These are phyloP conservation scores for Pungitius pungitius DNA, from an alignment of 2,113 vertebrate genomes.

Conservation along the genomic window DNA sequence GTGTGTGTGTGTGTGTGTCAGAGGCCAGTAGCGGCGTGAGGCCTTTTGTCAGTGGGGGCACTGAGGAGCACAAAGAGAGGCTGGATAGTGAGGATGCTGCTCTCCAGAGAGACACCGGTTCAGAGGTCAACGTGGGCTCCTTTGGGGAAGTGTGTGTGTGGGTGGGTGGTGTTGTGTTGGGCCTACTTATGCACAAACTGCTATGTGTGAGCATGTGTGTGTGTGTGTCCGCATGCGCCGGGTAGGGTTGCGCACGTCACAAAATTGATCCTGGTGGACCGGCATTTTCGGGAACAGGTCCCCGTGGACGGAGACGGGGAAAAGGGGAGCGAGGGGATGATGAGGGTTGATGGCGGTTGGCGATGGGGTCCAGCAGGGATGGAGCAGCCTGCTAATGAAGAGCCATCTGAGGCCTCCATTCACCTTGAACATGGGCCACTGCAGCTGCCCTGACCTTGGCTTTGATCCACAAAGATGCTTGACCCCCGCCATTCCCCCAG, in stretches of 20 bases:
- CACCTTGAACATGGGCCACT: slow-evolving; percentile 84
- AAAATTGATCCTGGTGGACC: slow-evolving; percentile 64
- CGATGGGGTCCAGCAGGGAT: slow-evolving; percentile 67
- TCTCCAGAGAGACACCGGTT: slow-evolving; percentile 65
- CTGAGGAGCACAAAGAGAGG: slow-evolving; percentile 58
- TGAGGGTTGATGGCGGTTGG: slow-evolving; percentile 53
- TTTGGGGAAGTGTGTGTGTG: slow-evolving; percentile 31
- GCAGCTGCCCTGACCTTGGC: slow-evolving; percentile 85
- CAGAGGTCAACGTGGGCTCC: slow-evolving; percentile 67
- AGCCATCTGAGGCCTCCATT: slow-evolving; percentile 82
- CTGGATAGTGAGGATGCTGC: slow-evolving; percentile 54
- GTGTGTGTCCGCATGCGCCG: slow-evolving; percentile 23
- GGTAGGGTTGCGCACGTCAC: slow-evolving; percentile 25
- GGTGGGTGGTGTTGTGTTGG: slow-evolving; percentile 13
- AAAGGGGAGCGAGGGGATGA: slow-evolving; percentile 40
- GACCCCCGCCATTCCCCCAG: slow-evolving; percentile 79
- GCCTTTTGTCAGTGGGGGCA: slow-evolving; percentile 56
- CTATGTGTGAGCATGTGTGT: slow-evolving; percentile 50
- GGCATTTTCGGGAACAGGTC: slow-evolving; percentile 57
- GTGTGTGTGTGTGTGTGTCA: slow-evolving; percentile 36
- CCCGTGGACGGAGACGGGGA: slow-evolving; percentile 52
- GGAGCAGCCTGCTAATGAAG: slow-evolving; percentile 80
- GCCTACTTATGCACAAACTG: slow-evolving; percentile 50
- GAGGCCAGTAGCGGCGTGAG: slow-evolving; percentile 39
- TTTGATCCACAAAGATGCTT: slow-evolving; percentile 83